A percentile compares a stretch with the other conserved stretches of the same genome.
phyloP scores from a whole-genome alignment of 2,888 invertebrate genomes.

The Limnephilus auricula region DNA sequence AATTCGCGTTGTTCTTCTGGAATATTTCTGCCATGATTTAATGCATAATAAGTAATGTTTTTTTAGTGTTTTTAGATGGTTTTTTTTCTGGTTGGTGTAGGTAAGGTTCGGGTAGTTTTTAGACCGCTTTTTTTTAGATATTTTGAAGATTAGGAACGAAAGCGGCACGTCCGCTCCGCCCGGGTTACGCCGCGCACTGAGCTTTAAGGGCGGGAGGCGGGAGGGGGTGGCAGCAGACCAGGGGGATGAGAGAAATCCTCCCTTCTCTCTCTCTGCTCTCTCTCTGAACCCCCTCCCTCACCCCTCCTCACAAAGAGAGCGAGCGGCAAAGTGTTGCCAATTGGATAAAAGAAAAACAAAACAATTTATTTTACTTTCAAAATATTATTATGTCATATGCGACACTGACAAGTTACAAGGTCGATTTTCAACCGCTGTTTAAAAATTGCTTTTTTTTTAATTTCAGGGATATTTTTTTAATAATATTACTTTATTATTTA shows the following conservation, averaged over 20 bases:
- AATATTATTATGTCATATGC: not conserved
- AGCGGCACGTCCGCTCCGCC: constrained; percentile 39
- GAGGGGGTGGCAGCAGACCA: not conserved
- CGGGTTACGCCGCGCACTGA: constrained; percentile 67
- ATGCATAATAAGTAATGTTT: not conserved
- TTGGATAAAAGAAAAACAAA: constrained; percentile 26
- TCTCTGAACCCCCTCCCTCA: constrained; percentile 60
- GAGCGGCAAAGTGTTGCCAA: constrained; percentile 61
- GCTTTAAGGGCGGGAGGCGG: constrained; percentile 66
- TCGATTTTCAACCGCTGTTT: not conserved
- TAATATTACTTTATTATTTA: not conserved
- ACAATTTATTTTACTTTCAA: not conserved
- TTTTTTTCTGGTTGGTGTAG: not conserved
- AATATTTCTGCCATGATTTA: not conserved
- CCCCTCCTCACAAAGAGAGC: constrained; percentile 52
- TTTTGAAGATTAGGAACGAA: not conserved
- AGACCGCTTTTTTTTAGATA: constrained; percentile 7
- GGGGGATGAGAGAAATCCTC: not conserved
- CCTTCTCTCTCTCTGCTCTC: not conserved
- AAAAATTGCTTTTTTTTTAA: not conserved
- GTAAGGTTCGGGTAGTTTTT: constrained; percentile 2
- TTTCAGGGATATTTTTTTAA: not conserved
- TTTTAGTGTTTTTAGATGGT: not conserved
- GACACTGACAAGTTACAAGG: not conserved
- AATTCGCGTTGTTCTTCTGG: not conserved